Evolutionary conservation across 1,140 invertebrate species (phyloP).

Genomic region (Drosophila lowei): DNA sequence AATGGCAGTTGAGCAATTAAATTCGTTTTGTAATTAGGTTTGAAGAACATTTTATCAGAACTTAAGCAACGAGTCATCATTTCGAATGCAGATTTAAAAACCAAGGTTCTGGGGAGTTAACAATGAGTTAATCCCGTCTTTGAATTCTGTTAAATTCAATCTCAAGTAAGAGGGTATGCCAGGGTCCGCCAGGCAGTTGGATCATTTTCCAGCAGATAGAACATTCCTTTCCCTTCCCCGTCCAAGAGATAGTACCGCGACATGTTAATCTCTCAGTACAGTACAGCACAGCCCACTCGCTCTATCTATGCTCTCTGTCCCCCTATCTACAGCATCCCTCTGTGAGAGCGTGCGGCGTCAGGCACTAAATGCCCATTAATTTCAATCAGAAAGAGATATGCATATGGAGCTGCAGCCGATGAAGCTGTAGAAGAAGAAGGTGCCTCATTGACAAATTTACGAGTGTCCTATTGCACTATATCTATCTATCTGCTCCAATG

Average conservation of each 20-base stretch:
- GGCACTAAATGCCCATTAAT: conserved; percentile 39
- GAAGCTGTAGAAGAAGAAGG: conserved; percentile 10
- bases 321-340: conserved; percentile 13
- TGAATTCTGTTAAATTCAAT: too few relatives aligned
- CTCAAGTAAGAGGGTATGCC: too few relatives aligned
- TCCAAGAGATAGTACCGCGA: conserved; percentile 20
- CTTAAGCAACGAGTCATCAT: too few relatives aligned
- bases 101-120: too few relatives aligned
- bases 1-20: too few relatives aligned
- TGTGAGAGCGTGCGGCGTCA: background rate
- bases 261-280: conserved; percentile 53
- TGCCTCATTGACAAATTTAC: conserved; percentile 59
- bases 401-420: background rate
- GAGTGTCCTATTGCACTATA: conserved; percentile 54
- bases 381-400: conserved; percentile 35
- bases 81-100: too few relatives aligned
- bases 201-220: too few relatives aligned
- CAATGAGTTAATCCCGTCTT: too few relatives aligned
- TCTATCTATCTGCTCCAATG: conserved; percentile 2
- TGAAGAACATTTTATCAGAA: too few relatives aligned
- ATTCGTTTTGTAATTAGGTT: too few relatives aligned
- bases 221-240: too few relatives aligned
- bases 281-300: background rate
- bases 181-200: too few relatives aligned
- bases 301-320: conserved; percentile 13